Evolutionary conservation across 2,888 invertebrate genomes (phyloP), one percentile per base, ranked within the genome.

Genomic region (Tiliacea citrago): DNA sequence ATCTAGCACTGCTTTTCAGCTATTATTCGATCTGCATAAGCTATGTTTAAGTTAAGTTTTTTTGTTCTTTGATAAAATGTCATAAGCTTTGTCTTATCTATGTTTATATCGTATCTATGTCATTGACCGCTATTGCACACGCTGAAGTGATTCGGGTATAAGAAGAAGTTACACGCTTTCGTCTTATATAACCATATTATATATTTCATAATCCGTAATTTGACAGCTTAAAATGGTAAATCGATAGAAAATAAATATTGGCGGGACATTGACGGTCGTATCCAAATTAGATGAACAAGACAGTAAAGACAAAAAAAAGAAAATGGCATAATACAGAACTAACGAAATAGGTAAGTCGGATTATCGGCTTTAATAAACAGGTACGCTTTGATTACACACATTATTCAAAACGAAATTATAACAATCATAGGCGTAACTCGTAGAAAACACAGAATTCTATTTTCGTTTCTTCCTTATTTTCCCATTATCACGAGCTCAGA

Each of bases 401-500:
- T 10, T 42, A 55, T 13, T 42, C 9, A 35, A 58, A 49, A 49
- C n/a, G 0, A 53, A 68, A 60, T 24, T 55, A 13, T 47, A n/a
- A 45, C 12, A n/a, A 2, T 66, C 8, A 55, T 65, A 53, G 12
- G 45, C 12, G 16, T 12, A 21, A 57, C 16, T 53, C 53, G 16
- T 51, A 35, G 9, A 60, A 68, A 55, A 53, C 21, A 61, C 21
- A 53, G 13, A 45, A 58, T 49, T 45, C 0, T 8, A 71, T 69
- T 58, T 66, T 62, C 39, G 35, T 9, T 21, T 4, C 9, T 18
- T 65, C 13, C 12, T 51, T 68, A 71, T 84, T 82, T 74, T 66
- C 67, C 35, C 24, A 80, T 73, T 73, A 69, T 68, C 72, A 68
- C 29, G 57, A 49, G 18, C 75, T 63, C 57, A 67, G 42, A 67